phyloP scores from a whole-genome alignment of 1,140 invertebrate genomes.

The Drosophila eugracilis region DNA sequence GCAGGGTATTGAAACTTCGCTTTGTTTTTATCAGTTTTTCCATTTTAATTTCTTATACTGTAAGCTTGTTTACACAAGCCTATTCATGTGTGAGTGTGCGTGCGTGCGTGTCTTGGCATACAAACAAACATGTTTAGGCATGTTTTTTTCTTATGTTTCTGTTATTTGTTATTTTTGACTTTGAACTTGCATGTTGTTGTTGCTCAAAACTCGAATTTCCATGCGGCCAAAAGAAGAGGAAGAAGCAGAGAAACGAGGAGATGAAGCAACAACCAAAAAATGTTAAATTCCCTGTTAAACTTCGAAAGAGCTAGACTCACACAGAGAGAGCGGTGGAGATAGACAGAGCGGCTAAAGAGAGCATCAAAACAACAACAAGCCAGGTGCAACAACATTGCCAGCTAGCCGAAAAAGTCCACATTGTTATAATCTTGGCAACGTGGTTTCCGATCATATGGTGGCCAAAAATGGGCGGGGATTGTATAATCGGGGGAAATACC shows the following conservation, averaged over 20 bases:
- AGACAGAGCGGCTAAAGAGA: constrained; percentile 3
- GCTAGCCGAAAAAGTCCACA: constrained; percentile 46
- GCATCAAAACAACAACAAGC: constrained; percentile 47
- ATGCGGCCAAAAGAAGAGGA: constrained; percentile 7
- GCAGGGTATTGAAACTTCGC: not conserved
- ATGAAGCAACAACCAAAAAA: constrained; percentile 6
- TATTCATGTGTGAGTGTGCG: constrained; percentile 18
- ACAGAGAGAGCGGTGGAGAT: not conserved
- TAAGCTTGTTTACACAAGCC: constrained; percentile 32
- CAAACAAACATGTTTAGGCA: constrained; percentile 61
- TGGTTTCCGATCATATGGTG: constrained; percentile 78
- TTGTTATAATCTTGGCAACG: constrained; percentile 75
- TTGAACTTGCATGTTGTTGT: constrained; percentile 62
- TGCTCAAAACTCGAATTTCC: constrained; percentile 32
- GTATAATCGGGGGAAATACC: constrained; percentile 41
- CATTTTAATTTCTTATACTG: not conserved
- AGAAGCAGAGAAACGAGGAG: not conserved
- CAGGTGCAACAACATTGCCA: constrained; percentile 59
- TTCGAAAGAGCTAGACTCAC: constrained; percentile 7
- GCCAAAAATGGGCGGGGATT: constrained; percentile 47
- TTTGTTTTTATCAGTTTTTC: not conserved
- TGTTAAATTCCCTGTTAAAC: constrained; percentile 18
- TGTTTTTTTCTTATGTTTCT: constrained; percentile 30
- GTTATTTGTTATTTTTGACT: constrained; percentile 39
- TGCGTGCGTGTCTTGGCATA: constrained; percentile 13